Percentiles rank a stretch among this genome's conserved stretches.
Evolutionary conservation across 2,113 vertebrate species (phyloP).

Genomic region (Syngnathus scovelli): DNA sequence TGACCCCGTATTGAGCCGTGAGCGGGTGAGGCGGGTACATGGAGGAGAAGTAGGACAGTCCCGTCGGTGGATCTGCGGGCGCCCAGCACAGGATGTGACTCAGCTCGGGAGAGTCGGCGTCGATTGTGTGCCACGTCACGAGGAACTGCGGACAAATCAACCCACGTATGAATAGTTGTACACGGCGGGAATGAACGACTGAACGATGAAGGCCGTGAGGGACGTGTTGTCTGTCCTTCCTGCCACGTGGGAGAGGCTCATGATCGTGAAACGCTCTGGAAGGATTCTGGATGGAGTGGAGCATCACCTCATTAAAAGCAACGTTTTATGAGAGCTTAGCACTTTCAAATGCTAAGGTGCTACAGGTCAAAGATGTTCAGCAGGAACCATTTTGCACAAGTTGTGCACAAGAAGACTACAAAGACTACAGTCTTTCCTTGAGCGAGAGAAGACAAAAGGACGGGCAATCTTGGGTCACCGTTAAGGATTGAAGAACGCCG

Average conservation of each 20-base stretch:
- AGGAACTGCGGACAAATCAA: constrained; percentile 75
- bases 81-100: constrained; percentile 95
- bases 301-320: constrained; percentile 15
- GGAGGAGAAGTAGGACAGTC: constrained; percentile 97
- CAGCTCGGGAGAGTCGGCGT: constrained; percentile 92
- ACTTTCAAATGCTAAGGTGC: background rate
- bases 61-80: constrained; percentile 89
- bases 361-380: background rate
- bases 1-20: constrained; percentile 93
- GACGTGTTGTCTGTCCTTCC: background rate
- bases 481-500: background rate
- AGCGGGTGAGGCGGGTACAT: constrained; percentile 94
- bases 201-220: constrained; percentile 19
- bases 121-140: constrained; percentile 96
- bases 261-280: constrained; percentile 37
- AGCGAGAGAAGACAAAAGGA: background rate
- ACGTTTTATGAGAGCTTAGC: background rate
- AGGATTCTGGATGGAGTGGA: constrained; percentile 13
- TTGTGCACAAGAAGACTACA: too few species aligned
- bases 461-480: background rate
- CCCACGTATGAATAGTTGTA: background rate
- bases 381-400: too few species aligned
- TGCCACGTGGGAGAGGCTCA: constrained; percentile 27
- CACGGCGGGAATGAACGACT: constrained; percentile 38
- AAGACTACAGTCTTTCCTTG: too few species aligned